Evolutionary conservation across 2,888 invertebrate genomes (phyloP), one percentile per base, ranked within the genome.

Genomic region (Stenchaetothrips biformis): DNA sequence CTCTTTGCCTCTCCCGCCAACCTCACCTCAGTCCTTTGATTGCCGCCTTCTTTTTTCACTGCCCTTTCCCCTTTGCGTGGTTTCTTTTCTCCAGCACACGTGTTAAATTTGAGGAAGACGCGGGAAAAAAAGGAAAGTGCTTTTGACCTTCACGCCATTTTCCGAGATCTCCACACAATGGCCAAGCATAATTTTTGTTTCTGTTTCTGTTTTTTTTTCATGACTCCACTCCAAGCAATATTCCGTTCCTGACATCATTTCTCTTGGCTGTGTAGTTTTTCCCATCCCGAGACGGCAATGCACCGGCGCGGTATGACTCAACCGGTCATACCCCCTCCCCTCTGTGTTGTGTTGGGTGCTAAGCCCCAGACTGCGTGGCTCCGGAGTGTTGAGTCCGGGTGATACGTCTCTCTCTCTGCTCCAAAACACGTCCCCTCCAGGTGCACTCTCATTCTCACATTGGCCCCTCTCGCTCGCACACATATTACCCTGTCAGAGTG

Each of bases 401-500:
- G 67, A 74, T 74, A 21, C 25, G 67, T 74, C 67, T 74, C 25
- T 67, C 53, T 16, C 13, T 37, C 67, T 74, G 67, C 67, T 74
- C 67, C 67, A 21, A 74, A 74, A 74, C 67, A 74, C 67, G 67
- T 74, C 67, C 67, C 67, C 67, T 25, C 67, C 67, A 74, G 67
- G 67, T 74, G 67, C 25, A 21, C 67, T 25, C 67, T 25, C 25
- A 13, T 11, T 18, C 21, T 8, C 25, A 6, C 67, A 21, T 74
- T n/a, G n/a, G 18, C 67, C 62, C 18, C n/a, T n/a, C 16, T 62
- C 7, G 21, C 67, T 21, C 67, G 53, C 16, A 25, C 67, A 74
- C 67, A 74, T 74, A 74, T 74, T 74, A 74, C 67, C 67, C 25
- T 74, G 67, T 74, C 67, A 74, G 67, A 74, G 67, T 74, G 21